Evolutionary conservation across 2,888 invertebrate species (phyloP), one percentile per base, ranked within the genome.

Genomic region (Drosophila paucipuncta): DNA sequence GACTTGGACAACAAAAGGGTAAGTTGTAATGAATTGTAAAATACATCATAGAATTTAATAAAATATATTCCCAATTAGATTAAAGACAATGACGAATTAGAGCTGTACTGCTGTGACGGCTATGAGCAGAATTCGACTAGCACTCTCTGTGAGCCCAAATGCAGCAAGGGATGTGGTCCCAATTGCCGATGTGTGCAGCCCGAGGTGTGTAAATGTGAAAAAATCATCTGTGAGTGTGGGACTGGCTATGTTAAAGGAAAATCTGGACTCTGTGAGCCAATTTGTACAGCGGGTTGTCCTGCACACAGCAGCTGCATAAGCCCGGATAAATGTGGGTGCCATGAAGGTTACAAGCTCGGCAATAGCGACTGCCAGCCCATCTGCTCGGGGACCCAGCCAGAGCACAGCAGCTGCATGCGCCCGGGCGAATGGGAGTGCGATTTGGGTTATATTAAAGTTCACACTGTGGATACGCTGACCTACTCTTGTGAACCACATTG

Each of bases 401-500:
- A 50, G 2, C 25, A 82, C 28, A 71, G 79, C 13, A 54, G 31
- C 5, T 90, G 90, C 10, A 25, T 53, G 0, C 55, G 22, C 1
- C 79, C 82, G 1, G 61, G 66, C 0, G 47, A 73, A 13, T 90
- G 90, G 60, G 61, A 57, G 3, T 89, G 90, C 35, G 35, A 69
- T 28, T 6, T 13, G 2, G 87, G 84, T 3, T 85, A 82, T n/a
- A 18, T 53, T 10, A 75, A 67, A 13, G 37, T 67, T 1, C 47
- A 28, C 16, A 28, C 6, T 9, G 2, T 2, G 0, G 7, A 72
- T 11, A 39, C 30, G 1, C 7, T 4, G 2, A 33, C n/a, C 7
- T 78, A 52, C 11, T 63, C 62, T 10, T 88, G 88, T 68, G 67
- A 75, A 3, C 82, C 80, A 1, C 77, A 80, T 55, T 90, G 85